A percentile compares a stretch with the other conserved stretches of the same genome.
These are phyloP conservation scores for Pachypeltis micranthus DNA, from an alignment of 1,140 invertebrate species.

Conservation along the genomic window DNA sequence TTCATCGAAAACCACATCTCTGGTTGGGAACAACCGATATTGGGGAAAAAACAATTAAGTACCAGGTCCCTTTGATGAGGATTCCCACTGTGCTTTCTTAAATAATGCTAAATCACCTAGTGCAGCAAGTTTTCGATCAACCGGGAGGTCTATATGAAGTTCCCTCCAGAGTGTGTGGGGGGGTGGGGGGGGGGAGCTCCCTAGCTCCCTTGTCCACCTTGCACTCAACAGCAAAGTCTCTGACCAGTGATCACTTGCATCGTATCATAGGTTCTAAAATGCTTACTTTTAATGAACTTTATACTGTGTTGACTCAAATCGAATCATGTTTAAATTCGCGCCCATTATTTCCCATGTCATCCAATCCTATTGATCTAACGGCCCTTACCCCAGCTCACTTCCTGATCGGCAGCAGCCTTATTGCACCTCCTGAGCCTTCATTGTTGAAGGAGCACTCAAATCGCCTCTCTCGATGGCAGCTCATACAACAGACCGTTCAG, in stretches of 20 bases:
- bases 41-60: too few relatives aligned
- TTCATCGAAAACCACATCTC: too few relatives aligned
- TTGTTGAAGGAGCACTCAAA: background rate
- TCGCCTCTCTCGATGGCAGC: conserved; percentile 18
- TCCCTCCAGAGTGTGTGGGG: too few relatives aligned
- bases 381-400: conserved; percentile 12
- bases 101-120: too few relatives aligned
- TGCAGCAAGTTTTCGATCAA: too few relatives aligned
- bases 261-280: background rate
- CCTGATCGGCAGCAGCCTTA: conserved; percentile 7
- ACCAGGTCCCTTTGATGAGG: too few relatives aligned
- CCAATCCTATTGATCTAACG: conserved; percentile 3
- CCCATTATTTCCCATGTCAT: conserved; percentile 13
- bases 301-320: conserved; percentile 11
- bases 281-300: background rate
- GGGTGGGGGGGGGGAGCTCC: too few relatives aligned
- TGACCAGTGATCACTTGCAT: conserved; percentile 25
- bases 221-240: too few relatives aligned
- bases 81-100: too few relatives aligned
- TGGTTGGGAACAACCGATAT: too few relatives aligned
- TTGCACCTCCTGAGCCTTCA: background rate
- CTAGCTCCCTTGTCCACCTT: too few relatives aligned
- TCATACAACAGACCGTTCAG: conserved; percentile 25
- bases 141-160: too few relatives aligned
- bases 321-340: conserved; percentile 14